Evolutionary conservation across 2,888 invertebrate species (phyloP), one percentile per base, ranked within the genome.

Genomic region (Synergus gifuensis): DNA sequence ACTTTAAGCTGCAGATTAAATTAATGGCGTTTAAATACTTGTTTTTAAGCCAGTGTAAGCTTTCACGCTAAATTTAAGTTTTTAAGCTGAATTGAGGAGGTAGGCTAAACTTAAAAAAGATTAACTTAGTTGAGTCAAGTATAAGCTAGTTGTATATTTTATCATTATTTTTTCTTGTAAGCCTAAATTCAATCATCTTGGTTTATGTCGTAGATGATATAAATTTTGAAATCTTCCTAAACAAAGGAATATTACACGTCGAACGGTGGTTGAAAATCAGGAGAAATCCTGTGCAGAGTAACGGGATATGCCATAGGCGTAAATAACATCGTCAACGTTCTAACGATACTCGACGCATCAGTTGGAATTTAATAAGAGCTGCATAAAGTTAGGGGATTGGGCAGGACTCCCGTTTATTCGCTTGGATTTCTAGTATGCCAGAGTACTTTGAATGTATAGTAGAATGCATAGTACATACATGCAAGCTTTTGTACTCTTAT

Each of bases 281-380:
- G n/a, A 36, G n/a, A 73, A 54, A 28, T n/a, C 9, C 54, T 36
- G 11, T 40, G 11, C 2, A 46, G 54, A 54, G 7, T 36, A 36
- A 73, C 36, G 36, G 36, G 14, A 11, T n/a, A 49, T 36, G 49
- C 49, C 73, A 73, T n/a, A 54, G 49, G 79, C 40, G 76, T 76
- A 81, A 81, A 83, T 83, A 82, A 81, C 79, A 73, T 79, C 79
- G 63, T 76, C 81, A 78, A 85, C 84, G 83, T 84, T 84, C 81
- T 86, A 86, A 85, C 86, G 86, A 86, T 87, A 84, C 85, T 86
- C 85, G 84, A 28, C 3, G 28, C 28, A 28, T 85, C 83, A 81
- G 82, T 78, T 83, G 87, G 89, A 88, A 88, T 88, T 88, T 89
- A 89, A 89, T 89, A 89, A 88, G 88, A 87, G 85, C 86, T 82